Evolutionary conservation across 2,113 vertebrate genomes (phyloP), one percentile per base, ranked within the genome.

Genomic region (Rhegmatorhina hoffmannsi): DNA sequence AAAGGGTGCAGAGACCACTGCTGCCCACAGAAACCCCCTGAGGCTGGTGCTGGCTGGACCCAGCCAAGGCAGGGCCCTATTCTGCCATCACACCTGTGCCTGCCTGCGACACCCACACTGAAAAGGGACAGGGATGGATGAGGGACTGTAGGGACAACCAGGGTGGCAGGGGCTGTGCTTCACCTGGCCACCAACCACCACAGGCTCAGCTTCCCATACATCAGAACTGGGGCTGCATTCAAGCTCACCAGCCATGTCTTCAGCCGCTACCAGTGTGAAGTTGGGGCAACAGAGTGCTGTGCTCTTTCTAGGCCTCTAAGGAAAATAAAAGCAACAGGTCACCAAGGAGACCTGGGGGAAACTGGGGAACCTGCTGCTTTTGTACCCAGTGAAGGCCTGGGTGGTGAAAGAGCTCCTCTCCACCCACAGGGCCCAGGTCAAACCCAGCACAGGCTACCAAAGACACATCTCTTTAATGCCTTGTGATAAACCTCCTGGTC

Each of bases 21-120:
- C 58, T 63, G 23, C 47, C n/a, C 3, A 1, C 34, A 76, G 63
- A 60, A 70, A 19, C 6, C 7, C 50, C 29, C 58, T 23, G 1
- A 17, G 60, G 55, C 60, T 66, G 55, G 25, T 17, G 49, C 64
- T 55, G 36, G 16, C 76, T 3, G 8, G 66, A 33, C 3, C 18
- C 62, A 43, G 68, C 11, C 0, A 2, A 75, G 59, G 70, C 31
- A 53, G 36, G 33, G 53, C 40, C 28, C n/a, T 38, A 0, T 10
- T 40, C 25, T 31, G 52, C 56, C 7, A 0, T 2, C 5, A 33
- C 18, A 19, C 7, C 59, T 2, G 0, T 3, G 26, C 47, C 82
- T 52, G 82, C 53, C 79, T 21, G 2, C 0, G 25, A 2, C 0
- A 9, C 25, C 49, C 50, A 24, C 1, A 1, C 0, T 16, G 36